These are phyloP conservation scores for Nowickia ferox DNA, from an alignment of 2,888 invertebrate species.

Conservation along the genomic window DNA sequence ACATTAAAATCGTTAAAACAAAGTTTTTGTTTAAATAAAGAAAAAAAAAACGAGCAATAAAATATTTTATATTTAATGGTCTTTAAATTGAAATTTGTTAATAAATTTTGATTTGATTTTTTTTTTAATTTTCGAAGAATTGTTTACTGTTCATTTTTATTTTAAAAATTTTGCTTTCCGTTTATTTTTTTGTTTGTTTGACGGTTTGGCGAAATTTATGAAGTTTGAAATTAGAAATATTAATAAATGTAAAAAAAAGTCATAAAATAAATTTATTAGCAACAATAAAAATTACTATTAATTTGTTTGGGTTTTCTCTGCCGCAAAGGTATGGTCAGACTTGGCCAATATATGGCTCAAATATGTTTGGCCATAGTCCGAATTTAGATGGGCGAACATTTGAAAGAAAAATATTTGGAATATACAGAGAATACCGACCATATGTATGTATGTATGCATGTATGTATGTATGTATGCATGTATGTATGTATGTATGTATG, in stretches of 20 bases:
- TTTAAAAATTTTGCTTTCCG: neutral
- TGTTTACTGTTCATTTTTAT: neutral
- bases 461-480: no score
- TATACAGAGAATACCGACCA: no score
- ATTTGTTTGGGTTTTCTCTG: neutral
- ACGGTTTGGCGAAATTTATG: constrained; percentile 48
- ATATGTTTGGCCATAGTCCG: no score
- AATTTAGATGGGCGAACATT: no score
- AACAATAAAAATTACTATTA: constrained; percentile 34
- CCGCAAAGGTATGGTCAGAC: no score
- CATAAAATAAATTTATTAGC: constrained; percentile 59
- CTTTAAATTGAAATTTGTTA: constrained; percentile 70
- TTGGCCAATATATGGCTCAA: no score
- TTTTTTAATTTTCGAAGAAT: constrained; percentile 5
- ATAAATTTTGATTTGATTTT: constrained; percentile 50
- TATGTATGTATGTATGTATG: no score
- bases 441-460: no score
- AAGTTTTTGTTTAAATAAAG: constrained; percentile 35
- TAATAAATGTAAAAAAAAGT: constrained; percentile 54
- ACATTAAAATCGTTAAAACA: constrained; percentile 26
- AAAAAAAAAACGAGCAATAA: constrained; percentile 49
- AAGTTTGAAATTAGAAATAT: constrained; percentile 63
- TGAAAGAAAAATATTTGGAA: no score
- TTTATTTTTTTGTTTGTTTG: constrained; percentile 31
- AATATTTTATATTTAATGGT: constrained; percentile 68